Evolutionary conservation across 2,113 vertebrate species (phyloP).

Genomic region (Lophochroa leadbeateri): DNA sequence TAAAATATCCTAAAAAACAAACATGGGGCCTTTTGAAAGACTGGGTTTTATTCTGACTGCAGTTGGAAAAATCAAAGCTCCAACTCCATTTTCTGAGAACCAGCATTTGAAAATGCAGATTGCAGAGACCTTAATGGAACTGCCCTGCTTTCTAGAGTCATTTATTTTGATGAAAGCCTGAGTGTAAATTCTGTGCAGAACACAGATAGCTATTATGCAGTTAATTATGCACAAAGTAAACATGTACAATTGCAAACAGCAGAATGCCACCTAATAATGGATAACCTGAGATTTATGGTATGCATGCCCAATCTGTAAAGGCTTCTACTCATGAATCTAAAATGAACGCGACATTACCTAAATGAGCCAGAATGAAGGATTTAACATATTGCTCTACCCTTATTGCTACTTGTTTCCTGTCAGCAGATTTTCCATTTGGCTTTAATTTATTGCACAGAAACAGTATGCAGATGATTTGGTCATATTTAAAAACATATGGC

Average conservation of each 20-base stretch:
- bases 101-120: slow-evolving; percentile 60
- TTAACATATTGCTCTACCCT: slow-evolving; percentile 81
- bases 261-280: slow-evolving; percentile 80
- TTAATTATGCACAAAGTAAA: slow-evolving; percentile 86
- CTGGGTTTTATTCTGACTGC: neutral
- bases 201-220: slow-evolving; percentile 77
- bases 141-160: slow-evolving; percentile 70
- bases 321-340: slow-evolving; percentile 84
- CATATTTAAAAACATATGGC: slow-evolving; percentile 81
- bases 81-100: slow-evolving; percentile 35
- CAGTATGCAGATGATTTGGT: slow-evolving; percentile 80
- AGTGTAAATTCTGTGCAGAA: slow-evolving; percentile 72
- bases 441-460: slow-evolving; percentile 83
- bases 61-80: slow-evolving; percentile 15
- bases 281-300: slow-evolving; percentile 82
- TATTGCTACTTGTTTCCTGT: slow-evolving; percentile 83
- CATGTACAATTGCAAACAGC: slow-evolving; percentile 79
- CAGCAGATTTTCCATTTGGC: slow-evolving; percentile 85
- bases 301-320: slow-evolving; percentile 78
- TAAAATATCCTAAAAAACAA: slow-evolving; percentile 42
- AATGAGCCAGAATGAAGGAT: slow-evolving; percentile 87
- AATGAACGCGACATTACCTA: slow-evolving; percentile 90
- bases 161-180: slow-evolving; percentile 70
- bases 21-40: neutral
- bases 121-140: slow-evolving; percentile 64